Conservation (phyloP, 1,140 invertebrate species). For the Sogatella furcifera region DNA sequence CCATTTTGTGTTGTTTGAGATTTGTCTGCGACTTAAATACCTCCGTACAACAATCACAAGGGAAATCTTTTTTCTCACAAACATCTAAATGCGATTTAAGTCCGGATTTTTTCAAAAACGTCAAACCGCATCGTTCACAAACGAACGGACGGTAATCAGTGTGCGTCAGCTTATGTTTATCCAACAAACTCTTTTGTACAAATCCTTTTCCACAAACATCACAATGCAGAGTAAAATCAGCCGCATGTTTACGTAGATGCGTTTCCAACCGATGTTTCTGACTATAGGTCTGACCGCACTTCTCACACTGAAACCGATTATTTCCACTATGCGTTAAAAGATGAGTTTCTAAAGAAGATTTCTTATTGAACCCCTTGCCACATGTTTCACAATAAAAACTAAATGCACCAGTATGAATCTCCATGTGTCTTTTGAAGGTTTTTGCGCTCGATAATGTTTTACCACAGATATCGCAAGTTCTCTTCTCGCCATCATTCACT, state of each 20-base stretch:
- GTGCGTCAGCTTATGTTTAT: constrained; percentile 17
- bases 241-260: constrained; percentile 1
- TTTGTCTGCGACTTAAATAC: neutral
- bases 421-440: constrained; percentile 2
- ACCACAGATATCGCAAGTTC: neutral
- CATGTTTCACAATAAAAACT: constrained; percentile 16
- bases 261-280: neutral
- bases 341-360: constrained; percentile 8
- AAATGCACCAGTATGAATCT: constrained; percentile 11
- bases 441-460: constrained; percentile 6
- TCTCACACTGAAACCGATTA: constrained; percentile 5
- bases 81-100: constrained; percentile 4
- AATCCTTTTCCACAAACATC: constrained; percentile 8
- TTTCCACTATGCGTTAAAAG: neutral
- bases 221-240: constrained; percentile 2
- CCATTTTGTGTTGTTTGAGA: constrained; percentile 6
- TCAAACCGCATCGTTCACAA: constrained; percentile 18
- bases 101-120: constrained; percentile 1
- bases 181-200: constrained; percentile 4
- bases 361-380: constrained; percentile 12
- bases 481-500: neutral
- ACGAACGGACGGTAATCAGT: constrained; percentile 19
- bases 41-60: constrained; percentile 6
- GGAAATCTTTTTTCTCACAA: constrained; percentile 2
- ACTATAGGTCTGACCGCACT: constrained; percentile 5